Evolutionary conservation across 2,113 vertebrate genomes (phyloP), one percentile per base, ranked within the genome.

Genomic region (Spea multiplicata): DNA sequence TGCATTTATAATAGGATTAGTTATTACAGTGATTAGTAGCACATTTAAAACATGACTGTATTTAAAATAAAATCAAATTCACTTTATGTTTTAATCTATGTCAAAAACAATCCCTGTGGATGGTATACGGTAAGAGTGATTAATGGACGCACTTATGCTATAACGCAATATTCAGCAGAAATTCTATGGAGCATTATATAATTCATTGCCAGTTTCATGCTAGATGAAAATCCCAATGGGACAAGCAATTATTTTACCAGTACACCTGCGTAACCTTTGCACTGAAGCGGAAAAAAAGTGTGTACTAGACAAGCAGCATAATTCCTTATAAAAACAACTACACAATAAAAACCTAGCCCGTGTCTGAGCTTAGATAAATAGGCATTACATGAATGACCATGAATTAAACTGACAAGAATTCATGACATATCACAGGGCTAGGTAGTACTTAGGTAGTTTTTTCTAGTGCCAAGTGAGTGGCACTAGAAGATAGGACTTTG

Each of bases 161-260:
- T 57, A 73, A 80, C 67, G 77, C n/a, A 80, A 80, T 73, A 73
- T 80, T 66, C 76, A 57, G 69, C 62, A 59, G 49, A 80, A 78
- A 80, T 52, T 61, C 72, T 62, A 71, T 17, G 48, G 69, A 55
- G 70, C 46, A 61, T 76, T 76, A 70, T 16, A 62, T 66, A 73
- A 66, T 57, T 72, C 44, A 71, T 44, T 78, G 30, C n/a, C n/a
- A 73, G 57, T 48, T 50, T 66, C 7, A 72, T 66, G 77, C 52
- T 16, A 79, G 48, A 66, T 47, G 45, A 67, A 53, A 75, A 46
- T 75, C 64, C 44, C 45, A 55, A n/a, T 67, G 16, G 66, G 30
- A 17, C 13, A 66, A 16, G 44, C 5, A 30, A n/a, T 30, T 8
- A 6, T 65, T 59, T 59, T 59, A 13, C 14, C 10, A 7, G 10